Conservation (phyloP, 2,113 vertebrate genomes). For the Crotalus helleri region DNA sequence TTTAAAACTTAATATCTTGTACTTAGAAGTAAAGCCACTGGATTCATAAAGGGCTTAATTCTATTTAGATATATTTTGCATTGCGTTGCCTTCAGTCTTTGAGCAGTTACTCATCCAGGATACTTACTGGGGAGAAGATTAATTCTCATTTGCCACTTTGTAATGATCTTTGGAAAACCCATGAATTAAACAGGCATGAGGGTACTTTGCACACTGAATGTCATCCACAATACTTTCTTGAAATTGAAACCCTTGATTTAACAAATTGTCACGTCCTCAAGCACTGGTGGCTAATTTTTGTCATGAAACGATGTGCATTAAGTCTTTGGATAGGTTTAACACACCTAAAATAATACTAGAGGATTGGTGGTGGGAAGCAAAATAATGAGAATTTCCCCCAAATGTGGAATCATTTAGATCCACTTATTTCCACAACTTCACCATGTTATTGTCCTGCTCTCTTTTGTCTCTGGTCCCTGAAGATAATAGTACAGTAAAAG, state of each 20-base stretch:
- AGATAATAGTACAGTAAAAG: too few species aligned
- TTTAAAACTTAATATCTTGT: background rate
- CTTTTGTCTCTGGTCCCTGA: too few species aligned
- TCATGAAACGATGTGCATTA: background rate
- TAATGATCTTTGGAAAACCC: background rate
- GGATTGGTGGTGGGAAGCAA: background rate
- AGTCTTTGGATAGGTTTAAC: background rate
- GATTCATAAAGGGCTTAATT: background rate
- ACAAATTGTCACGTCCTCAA: background rate
- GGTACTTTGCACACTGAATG: background rate
- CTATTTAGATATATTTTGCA: background rate
- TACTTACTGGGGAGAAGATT: background rate
- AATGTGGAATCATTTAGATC: background rate
- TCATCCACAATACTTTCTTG: background rate
- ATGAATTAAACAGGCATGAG: background rate
- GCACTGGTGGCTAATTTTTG: background rate
- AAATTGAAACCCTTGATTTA: background rate
- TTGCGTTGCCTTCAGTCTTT: background rate
- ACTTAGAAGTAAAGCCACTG: background rate
- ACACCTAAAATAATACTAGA: background rate
- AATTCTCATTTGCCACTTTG: background rate
- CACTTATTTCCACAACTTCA: background rate
- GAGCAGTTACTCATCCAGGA: background rate
- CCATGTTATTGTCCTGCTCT: background rate
- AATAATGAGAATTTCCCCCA: background rate